Percentiles rank a stretch among this genome's conserved stretches.
Conservation (phyloP, 2,113 vertebrate species). For the Bolborhynchus lineola region DNA sequence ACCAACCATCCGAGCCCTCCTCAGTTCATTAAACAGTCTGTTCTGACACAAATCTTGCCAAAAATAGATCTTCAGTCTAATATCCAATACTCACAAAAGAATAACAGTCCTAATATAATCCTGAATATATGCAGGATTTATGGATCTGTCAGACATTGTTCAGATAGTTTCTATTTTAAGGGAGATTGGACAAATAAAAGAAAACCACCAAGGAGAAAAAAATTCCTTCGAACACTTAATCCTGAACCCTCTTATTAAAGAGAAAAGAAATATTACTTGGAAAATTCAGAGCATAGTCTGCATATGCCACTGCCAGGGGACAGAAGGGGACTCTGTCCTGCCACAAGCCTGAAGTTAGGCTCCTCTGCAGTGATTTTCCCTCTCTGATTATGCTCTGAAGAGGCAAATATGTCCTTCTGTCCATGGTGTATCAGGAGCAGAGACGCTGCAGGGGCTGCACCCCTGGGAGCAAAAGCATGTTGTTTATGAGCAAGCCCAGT, state of each 20-base stretch:
- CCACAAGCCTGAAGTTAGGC: background rate
- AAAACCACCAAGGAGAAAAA: background rate
- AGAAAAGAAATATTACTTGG: background rate
- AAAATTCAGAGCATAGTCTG: background rate
- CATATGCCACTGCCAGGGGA: background rate
- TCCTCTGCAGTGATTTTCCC: background rate
- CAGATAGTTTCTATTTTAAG: background rate
- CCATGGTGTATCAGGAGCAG: rapidly evolving
- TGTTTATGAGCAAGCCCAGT: background rate
- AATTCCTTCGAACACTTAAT: background rate
- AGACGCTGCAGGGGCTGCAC: background rate
- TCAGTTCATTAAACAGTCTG: background rate
- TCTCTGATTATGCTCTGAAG: background rate
- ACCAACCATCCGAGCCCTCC: background rate
- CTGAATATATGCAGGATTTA: background rate
- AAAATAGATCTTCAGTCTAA: background rate
- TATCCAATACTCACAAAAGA: background rate
- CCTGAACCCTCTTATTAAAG: background rate
- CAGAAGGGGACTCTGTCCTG: background rate
- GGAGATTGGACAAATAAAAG: background rate
- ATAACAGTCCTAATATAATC: background rate
- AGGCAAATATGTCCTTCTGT: background rate
- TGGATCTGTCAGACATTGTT: background rate
- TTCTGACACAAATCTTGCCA: background rate
- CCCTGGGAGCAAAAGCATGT: rapidly evolving